These are phyloP conservation scores for Indicator maculatus DNA, from an alignment of 2,113 vertebrate species.

Conservation along the genomic window DNA sequence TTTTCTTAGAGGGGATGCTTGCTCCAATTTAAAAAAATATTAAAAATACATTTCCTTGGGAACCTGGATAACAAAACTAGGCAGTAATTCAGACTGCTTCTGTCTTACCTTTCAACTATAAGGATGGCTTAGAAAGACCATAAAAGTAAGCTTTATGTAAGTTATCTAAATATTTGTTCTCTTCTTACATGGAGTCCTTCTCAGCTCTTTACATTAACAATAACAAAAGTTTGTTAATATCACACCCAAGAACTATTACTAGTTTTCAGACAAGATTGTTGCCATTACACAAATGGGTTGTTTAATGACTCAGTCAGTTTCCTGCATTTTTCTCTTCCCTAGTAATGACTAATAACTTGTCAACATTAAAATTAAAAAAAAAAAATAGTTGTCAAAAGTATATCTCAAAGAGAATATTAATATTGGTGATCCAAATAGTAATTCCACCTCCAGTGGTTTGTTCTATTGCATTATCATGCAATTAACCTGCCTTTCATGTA, in stretches of 20 bases:
- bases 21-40: not conserved
- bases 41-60: not conserved
- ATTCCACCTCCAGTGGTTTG: not conserved
- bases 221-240: conserved; percentile 31
- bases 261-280: not conserved
- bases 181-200: not conserved
- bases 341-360: conserved; percentile 31
- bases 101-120: not conserved
- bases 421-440: not conserved
- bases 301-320: conserved; percentile 12
- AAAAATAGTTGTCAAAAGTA: not conserved
- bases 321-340: not conserved
- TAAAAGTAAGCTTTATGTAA: not conserved
- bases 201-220: not conserved
- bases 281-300: not conserved
- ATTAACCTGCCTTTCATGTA: not conserved
- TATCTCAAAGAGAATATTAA: conserved; percentile 12
- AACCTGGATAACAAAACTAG: not conserved
- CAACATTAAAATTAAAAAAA: not conserved
- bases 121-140: not conserved
- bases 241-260: not conserved
- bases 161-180: not conserved
- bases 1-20: not conserved
- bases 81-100: not conserved
- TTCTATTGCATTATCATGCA: not conserved